Conservation (phyloP, 2,113 vertebrate genomes). For the Apodemus speciosus region DNA sequence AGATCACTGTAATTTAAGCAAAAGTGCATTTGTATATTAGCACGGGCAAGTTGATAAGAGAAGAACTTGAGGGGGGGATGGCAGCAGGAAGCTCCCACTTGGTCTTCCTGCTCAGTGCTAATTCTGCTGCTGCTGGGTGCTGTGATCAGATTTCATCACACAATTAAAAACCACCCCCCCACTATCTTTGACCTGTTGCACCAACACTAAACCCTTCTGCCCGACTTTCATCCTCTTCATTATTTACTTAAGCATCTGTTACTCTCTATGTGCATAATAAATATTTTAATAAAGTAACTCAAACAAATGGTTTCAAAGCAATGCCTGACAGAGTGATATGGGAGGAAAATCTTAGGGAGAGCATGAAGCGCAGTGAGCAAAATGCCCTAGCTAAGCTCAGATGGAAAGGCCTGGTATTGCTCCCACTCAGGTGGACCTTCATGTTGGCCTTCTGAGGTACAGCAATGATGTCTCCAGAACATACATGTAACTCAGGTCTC, state of each 20-base stretch:
- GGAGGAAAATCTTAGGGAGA: background rate
- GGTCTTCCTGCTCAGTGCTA: background rate
- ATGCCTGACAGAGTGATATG: background rate
- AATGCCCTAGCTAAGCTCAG: background rate
- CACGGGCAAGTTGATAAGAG: background rate
- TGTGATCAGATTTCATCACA: background rate
- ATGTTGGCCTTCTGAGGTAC: background rate
- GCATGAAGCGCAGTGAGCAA: accelerated
- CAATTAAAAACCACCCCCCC: background rate
- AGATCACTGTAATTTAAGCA: background rate
- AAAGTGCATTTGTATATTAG: background rate
- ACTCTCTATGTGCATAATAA: background rate
- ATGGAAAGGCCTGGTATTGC: background rate
- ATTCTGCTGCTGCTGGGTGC: background rate
- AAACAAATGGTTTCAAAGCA: constrained; percentile 15
- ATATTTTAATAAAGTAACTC: constrained; percentile 18
- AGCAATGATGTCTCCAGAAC: background rate
- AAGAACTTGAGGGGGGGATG: accelerated
- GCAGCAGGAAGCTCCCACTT: background rate
- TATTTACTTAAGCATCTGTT: background rate
- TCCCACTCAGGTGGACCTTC: background rate
- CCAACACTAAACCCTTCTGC: background rate
- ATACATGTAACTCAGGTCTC: background rate
- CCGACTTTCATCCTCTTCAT: background rate
- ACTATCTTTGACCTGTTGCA: background rate